Evolutionary conservation across 2,888 invertebrate genomes (phyloP), one percentile per base, ranked within the genome.

Genomic region (Hyalella azteca): DNA sequence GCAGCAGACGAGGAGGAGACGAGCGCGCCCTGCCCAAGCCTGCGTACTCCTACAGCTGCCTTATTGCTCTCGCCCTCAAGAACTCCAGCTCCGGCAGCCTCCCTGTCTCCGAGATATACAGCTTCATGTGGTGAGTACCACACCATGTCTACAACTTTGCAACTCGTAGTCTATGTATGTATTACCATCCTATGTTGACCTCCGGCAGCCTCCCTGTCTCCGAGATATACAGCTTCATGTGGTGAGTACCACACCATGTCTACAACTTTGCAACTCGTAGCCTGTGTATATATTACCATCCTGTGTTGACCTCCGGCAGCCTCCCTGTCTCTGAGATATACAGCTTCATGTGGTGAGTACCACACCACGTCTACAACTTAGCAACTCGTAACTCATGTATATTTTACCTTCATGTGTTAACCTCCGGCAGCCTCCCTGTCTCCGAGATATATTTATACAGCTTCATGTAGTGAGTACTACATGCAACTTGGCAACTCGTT

Each of bases 371-470:
- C 60, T 40, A 15, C 49, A 78, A 75, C 78, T 48, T 54, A 29
- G 7, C 2, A 13, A 3, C 3, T 49, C n/a, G n/a, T n/a, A n/a
- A n/a, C n/a, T n/a, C n/a, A n/a, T n/a, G n/a, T n/a, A n/a, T n/a
- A n/a, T n/a, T n/a, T n/a, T n/a, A n/a, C n/a, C n/a, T n/a, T n/a
- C n/a, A n/a, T n/a, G n/a, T n/a, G n/a, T 97, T 97, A 83, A 91
- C 93, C 86, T 94, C 94, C 79, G 98, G 98, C 79, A 95, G 96
- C 86, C 89, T 98, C 86, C 98, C 98, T 3, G 98, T 98, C 48
- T 97, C 97, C 15, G 98, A 98, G 90, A 98, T 98, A 86, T n/a
- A n/a, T n/a, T n/a, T n/a, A n/a, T 98, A 98, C 89, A 96, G 95
- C 88, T 98, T 98, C 87, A 97, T 98, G 94, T 98, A 96, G 94